Conservation (phyloP, 1,140 invertebrate genomes). For the Meloidogyne floridensis region DNA sequence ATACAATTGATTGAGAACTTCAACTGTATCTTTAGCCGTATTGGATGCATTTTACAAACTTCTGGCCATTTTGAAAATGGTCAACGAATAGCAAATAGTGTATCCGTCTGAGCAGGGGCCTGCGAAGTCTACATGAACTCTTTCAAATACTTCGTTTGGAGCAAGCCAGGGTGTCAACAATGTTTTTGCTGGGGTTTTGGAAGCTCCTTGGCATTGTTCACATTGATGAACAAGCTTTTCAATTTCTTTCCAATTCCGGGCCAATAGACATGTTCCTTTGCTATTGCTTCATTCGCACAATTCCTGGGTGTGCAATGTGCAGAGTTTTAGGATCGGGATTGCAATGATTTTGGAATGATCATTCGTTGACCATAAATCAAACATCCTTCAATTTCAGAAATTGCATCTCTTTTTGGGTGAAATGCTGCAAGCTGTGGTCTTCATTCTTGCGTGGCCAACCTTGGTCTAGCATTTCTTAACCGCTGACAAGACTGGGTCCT, state of each 20-base stretch:
- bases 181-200: slow-evolving; percentile 5
- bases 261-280: too few relatives aligned
- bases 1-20: too few relatives aligned
- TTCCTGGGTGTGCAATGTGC: background rate
- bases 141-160: slow-evolving; percentile 43
- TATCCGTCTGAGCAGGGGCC: too few relatives aligned
- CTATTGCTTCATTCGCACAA: too few relatives aligned
- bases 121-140: slow-evolving; percentile 17
- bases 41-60: too few relatives aligned
- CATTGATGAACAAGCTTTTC: background rate
- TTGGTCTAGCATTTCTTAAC: slow-evolving; percentile 11
- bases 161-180: slow-evolving; percentile 9
- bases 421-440: slow-evolving; percentile 18
- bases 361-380: too few relatives aligned
- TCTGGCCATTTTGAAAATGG: too few relatives aligned
- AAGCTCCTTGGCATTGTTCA: background rate
- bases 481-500: background rate
- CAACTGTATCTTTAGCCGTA: too few relatives aligned
- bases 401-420: too few relatives aligned
- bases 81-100: too few relatives aligned
- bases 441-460: slow-evolving; percentile 47
- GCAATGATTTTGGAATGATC: too few relatives aligned
- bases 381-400: too few relatives aligned
- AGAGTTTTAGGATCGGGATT: background rate
- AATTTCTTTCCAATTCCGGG: background rate